Base-by-base conservation (phyloP, 2,797 vertebrate species). In the Poeciliopsis infans region DNA sequence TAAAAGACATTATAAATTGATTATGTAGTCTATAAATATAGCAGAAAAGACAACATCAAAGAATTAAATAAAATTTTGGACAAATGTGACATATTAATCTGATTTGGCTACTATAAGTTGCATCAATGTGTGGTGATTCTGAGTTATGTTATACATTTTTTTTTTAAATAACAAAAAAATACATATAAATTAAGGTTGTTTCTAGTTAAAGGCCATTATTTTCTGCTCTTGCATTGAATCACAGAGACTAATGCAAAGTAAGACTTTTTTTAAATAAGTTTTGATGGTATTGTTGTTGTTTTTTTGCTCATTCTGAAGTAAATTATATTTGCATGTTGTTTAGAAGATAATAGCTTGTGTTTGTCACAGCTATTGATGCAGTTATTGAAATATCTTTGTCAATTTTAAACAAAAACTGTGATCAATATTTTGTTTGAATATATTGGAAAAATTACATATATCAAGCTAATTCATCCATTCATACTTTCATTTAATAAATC, bases 121-220 rank as follows among this genome's bases (percentile, higher is more conserved):
- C 28, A 59, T 12, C 13, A 59, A 59, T 31, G 57, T 61, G 20
- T 3, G 16, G n/a, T 31, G 28, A 33, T 36, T 36, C 59, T 39
- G 18, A 68, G 12, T 8, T 68, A 5, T 41, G 41, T 25, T 68
- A 39, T 23, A 3, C 5, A 66, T 39, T 68, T 3, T 39, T 68
- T 13, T 81, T 85, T 2, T 73, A 86, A 84, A 78, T 80, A 12
- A 33, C 1, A 36, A 68, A 69, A n/a, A 5, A 12, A 41, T 39
- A 57, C 12, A n/a, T 28, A n/a, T 28, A 5, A 28, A 25, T 57
- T 28, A 4, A 12, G 55, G 18, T 66, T 5, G 7, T 3, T 68
- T 20, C 41, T 12, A 41, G 18, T 41, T 6, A 66, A 39, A 20
- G 4, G 18, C 7, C 18, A 66, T 36, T 11, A 20, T 64, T 33